Evolutionary conservation across 2,888 invertebrate species (phyloP).

Genomic region (Tethea ocularis): DNA sequence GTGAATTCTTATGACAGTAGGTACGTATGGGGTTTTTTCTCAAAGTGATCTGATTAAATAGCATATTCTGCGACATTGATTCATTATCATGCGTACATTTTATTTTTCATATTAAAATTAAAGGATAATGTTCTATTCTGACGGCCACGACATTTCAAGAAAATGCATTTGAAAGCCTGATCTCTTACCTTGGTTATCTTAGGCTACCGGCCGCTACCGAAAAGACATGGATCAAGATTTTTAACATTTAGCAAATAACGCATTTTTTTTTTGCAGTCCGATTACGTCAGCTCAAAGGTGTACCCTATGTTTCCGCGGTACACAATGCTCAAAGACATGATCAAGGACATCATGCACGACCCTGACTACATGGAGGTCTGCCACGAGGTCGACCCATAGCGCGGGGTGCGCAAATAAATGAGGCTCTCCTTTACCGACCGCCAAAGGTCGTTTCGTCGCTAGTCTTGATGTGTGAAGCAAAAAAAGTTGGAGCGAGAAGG

Average conservation of each 20-base stretch:
- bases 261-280: slow-evolving; percentile 85
- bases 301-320: slow-evolving; percentile 97
- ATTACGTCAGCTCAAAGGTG: slow-evolving; percentile 95
- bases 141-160: no score
- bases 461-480: slow-evolving; percentile 38
- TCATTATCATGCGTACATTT: no score
- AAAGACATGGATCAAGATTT: no score
- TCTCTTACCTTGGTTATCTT: no score
- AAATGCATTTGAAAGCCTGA: no score
- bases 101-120: no score
- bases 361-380: slow-evolving; percentile 99
- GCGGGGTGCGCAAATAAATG: slow-evolving; percentile 84
- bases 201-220: no score
- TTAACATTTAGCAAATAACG: background rate
- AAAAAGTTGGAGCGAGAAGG: slow-evolving; percentile 7
- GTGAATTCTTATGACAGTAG: background rate
- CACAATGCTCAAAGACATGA: slow-evolving; percentile 98
- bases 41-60: background rate
- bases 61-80: no score
- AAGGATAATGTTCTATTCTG: no score
- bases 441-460: slow-evolving; percentile 73
- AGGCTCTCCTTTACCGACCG: slow-evolving; percentile 78
- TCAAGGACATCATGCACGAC: slow-evolving; percentile 97
- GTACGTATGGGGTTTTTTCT: background rate
- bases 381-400: slow-evolving; percentile 93